A percentile compares a stretch with the other conserved stretches of the same genome.
These are phyloP conservation scores for Phyllotis vaccarum DNA, from an alignment of 2,797 vertebrate genomes.

Conservation along the genomic window DNA sequence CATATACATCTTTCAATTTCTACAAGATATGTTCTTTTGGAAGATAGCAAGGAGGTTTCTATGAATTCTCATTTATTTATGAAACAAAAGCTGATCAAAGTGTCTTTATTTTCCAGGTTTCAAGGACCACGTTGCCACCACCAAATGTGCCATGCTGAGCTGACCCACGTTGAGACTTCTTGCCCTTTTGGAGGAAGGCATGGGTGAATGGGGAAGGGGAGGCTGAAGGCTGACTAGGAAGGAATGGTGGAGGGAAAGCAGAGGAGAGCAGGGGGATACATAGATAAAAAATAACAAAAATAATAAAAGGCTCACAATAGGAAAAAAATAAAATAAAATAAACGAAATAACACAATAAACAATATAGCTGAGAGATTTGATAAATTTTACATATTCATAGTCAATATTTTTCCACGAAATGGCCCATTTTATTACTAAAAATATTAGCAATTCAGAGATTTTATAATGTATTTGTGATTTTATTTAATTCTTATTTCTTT, in stretches of 20 bases:
- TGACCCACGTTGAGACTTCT: no score
- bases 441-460: background rate
- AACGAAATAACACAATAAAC: background rate
- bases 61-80: background rate
- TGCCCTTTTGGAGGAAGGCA: no score
- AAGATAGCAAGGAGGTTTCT: background rate
- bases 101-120: background rate
- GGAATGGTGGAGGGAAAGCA: no score
- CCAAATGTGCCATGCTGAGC: no score
- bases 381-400: background rate
- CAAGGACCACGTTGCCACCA: background rate
- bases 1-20: background rate
- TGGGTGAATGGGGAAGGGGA: no score
- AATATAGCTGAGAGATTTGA: background rate
- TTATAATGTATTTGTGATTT: background rate
- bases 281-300: no score
- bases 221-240: no score
- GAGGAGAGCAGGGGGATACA: no score
- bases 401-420: background rate
- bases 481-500: background rate
- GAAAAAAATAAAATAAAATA: no score
- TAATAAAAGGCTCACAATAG: no score
- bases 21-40: background rate
- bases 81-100: background rate
- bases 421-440: background rate